Percentiles rank a stretch among this genome's conserved stretches.
Conservation (phyloP, 2,888 invertebrate species). For the Drosophila helvetica region DNA sequence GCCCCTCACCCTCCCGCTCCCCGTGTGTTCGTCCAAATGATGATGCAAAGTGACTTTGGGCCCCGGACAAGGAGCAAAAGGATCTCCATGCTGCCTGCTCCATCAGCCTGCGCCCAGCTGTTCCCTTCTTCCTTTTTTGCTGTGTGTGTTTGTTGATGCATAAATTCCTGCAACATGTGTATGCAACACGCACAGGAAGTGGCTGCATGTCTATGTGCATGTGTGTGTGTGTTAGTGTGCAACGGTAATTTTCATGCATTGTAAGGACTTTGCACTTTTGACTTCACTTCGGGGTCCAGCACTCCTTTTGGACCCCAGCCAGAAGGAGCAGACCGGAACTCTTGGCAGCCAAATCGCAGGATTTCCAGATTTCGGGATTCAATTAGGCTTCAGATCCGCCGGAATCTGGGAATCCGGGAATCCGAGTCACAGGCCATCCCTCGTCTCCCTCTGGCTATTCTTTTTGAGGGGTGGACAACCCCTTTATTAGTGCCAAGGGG, state of each 20-base stretch:
- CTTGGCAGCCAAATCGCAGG: neutral
- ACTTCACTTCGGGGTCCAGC: conserved; percentile 22
- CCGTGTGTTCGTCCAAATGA: conserved; percentile 47
- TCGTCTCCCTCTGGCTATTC: neutral
- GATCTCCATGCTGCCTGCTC: conserved; percentile 24
- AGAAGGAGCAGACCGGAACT: neutral
- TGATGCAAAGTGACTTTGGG: conserved; percentile 73
- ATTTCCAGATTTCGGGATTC: neutral
- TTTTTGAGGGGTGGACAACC: neutral
- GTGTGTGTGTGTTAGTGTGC: conserved; percentile 16
- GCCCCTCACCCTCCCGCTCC: conserved; percentile 24
- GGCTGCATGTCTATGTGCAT: neutral
- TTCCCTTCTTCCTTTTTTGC: conserved; percentile 4
- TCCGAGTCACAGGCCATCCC: no score
- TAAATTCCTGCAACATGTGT: conserved; percentile 66
- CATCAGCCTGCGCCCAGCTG: neutral
- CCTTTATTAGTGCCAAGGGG: neutral
- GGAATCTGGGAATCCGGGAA: no score
- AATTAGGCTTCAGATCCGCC: neutral
- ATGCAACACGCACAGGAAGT: conserved; percentile 17
- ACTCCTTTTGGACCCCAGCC: conserved; percentile 39
- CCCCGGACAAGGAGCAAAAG: conserved; percentile 41
- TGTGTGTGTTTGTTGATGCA: conserved; percentile 66
- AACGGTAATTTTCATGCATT: conserved; percentile 1
- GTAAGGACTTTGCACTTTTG: conserved; percentile 58